These are phyloP conservation scores for Polietes domitor DNA, from an alignment of 2,888 invertebrate species.

Conservation along the genomic window DNA sequence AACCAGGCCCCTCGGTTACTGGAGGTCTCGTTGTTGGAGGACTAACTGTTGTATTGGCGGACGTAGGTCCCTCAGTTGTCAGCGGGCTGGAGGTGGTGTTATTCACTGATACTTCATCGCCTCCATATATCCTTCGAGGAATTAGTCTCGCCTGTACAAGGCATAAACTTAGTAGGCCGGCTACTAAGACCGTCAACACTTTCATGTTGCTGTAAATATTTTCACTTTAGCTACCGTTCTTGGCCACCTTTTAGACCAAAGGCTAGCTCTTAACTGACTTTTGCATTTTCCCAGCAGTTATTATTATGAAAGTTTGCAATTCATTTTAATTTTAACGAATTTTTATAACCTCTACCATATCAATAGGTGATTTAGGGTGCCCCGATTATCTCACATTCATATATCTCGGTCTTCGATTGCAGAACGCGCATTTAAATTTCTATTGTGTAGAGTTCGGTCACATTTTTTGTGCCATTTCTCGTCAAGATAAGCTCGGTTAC, in stretches of 20 bases:
- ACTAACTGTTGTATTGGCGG: neutral
- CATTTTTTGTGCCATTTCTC: neutral
- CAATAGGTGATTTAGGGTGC: neutral
- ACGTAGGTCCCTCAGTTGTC: neutral
- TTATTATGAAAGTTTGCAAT: neutral
- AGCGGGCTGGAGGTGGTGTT: no score
- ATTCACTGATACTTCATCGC: neutral
- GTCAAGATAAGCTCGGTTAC: neutral
- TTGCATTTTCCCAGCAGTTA: neutral
- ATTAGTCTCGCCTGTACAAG: neutral
- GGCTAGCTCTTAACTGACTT: neutral
- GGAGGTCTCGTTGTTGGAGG: neutral
- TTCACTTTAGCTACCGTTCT: neutral
- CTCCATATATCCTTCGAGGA: no score
- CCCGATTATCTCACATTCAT: neutral
- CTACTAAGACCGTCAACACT: neutral
- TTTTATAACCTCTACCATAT: neutral
- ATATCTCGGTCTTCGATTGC: neutral
- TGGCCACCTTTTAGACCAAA: neutral
- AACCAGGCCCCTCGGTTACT: slow-evolving; percentile 25
- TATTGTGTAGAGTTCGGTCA: neutral
- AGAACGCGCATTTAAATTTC: neutral
- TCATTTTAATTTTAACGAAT: neutral
- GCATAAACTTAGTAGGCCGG: neutral
- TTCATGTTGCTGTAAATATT: neutral